A percentile compares a stretch with the other conserved stretches of the same genome.
These are phyloP conservation scores for Ellobius talpinus DNA, from an alignment of 2,113 vertebrate species.

Conservation along the genomic window DNA sequence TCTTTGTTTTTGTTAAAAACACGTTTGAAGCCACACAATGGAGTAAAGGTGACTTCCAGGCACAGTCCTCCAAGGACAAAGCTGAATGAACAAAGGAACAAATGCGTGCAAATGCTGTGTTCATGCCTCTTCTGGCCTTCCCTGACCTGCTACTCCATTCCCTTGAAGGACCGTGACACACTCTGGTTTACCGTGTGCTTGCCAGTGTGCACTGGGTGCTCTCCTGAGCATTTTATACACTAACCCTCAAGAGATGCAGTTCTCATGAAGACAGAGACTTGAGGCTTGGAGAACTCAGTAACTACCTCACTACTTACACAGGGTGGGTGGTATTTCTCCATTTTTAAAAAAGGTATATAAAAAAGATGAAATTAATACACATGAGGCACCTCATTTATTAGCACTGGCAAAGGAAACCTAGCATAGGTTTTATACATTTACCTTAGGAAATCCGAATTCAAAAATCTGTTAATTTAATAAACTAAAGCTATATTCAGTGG, in stretches of 20 bases:
- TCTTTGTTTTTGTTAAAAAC: not conserved
- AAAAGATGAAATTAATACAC: slow-evolving; percentile 40
- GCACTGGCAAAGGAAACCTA: slow-evolving; percentile 38
- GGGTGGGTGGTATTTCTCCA: slow-evolving; percentile 31
- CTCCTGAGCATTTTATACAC: not conserved
- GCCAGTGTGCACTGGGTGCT: not conserved
- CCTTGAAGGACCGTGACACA: not conserved
- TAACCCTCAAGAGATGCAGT: not conserved
- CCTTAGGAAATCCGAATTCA: not conserved
- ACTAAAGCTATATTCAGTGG: not conserved
- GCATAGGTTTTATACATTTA: slow-evolving; percentile 15
- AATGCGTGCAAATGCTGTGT: not conserved
- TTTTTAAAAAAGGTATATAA: not conserved
- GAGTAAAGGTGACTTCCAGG: slow-evolving; percentile 21
- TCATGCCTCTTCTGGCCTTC: not conserved
- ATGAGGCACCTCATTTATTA: slow-evolving; percentile 6
- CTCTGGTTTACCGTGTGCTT: not conserved
- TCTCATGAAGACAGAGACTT: slow-evolving; percentile 4
- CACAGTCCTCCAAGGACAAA: not conserved
- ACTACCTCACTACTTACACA: not conserved
- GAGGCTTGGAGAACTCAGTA: not conserved
- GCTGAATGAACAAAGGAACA: not conserved
- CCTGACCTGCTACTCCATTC: not conserved
- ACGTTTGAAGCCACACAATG: slow-evolving; percentile 44
- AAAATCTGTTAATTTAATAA: slow-evolving; percentile 53